phyloP scores from a whole-genome alignment of 2,888 invertebrate genomes.

The Tupiocoris notatus region DNA sequence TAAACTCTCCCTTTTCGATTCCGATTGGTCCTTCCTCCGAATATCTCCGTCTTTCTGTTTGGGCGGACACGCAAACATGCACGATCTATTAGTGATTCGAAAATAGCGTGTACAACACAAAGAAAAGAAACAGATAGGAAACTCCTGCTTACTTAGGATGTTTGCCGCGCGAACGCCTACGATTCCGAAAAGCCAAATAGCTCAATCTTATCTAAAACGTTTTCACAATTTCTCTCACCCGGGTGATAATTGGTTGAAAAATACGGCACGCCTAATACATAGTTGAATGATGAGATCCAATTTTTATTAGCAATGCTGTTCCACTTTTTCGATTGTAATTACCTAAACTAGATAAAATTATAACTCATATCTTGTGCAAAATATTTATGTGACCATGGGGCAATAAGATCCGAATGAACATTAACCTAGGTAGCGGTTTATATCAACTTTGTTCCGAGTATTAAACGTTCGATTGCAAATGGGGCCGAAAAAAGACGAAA shows the following conservation, averaged over 20 bases:
- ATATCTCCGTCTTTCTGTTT: not conserved
- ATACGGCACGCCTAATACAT: too few species aligned
- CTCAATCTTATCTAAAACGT: not conserved
- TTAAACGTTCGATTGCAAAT: constrained; percentile 11
- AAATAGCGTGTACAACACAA: not conserved
- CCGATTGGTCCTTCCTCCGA: too few species aligned
- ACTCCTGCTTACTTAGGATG: not conserved
- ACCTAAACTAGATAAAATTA: too few species aligned
- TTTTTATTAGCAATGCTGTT: too few species aligned
- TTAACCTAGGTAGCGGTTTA: too few species aligned
- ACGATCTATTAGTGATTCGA: not conserved
- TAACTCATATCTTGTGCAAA: too few species aligned
- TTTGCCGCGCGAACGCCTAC: not conserved
- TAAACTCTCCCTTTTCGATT: too few species aligned
- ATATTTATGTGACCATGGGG: too few species aligned
- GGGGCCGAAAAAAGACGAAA: constrained; percentile 14
- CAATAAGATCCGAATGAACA: too few species aligned
- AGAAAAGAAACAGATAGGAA: not conserved
- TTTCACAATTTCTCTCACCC: not conserved
- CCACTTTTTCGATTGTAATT: too few species aligned
- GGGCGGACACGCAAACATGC: not conserved
- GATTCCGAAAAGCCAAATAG: not conserved
- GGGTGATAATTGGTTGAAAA: not conserved
- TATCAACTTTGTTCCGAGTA: too few species aligned
- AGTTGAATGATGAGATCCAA: too few species aligned